Base-by-base conservation (phyloP, 2,113 vertebrate species). In the Thamnophis sirtalis region DNA sequence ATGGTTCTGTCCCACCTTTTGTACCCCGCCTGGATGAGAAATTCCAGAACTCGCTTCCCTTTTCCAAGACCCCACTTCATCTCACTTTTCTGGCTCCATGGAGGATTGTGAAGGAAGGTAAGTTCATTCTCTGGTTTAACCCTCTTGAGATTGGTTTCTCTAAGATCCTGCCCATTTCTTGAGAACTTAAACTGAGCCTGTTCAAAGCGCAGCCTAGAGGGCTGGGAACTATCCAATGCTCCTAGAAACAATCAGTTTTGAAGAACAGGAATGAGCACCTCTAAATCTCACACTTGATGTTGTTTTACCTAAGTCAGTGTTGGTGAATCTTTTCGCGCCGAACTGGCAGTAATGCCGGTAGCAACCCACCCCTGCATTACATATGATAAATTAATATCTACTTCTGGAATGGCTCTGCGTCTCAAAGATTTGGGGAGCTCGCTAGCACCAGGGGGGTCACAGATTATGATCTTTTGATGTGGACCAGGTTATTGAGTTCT, bases 61-160 rank as follows among this genome's bases (percentile, higher is more conserved):
- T 97, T 55, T 97, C 97, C 51, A 95, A 86, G 3, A 94, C 97
- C 5, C 95, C 96, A 22, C 92, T 98, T 63, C 97, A 95, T 88
- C 93, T 94, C 73, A 96, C 95, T 48, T 98, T 98, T 88, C 97
- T 94, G 89, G 92, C 97, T 4, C 97, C 97, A 56, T 98, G 98
- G 97, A 98, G 98, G 89, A 26, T 98, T 21, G 0, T 98, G 19
- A 97, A 95, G 89, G 98, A 98, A 94, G 98, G 98, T 98, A 58
- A 94, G 24, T 9, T 1, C 1, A 5, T 2, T 28, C 50, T 28
- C 3, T 56, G 17, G 7, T 17, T 80, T 33, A 73, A 73, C 33
- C 73, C 17, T 43, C 3, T 9, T 38, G 68, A 8, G 33, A 15
- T 80, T 33, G 33, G 33, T 38, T 80, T 80, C 68, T 38, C 17